phyloP scores from a whole-genome alignment of 2,113 vertebrate species.

The Patagioenas fasciata region DNA sequence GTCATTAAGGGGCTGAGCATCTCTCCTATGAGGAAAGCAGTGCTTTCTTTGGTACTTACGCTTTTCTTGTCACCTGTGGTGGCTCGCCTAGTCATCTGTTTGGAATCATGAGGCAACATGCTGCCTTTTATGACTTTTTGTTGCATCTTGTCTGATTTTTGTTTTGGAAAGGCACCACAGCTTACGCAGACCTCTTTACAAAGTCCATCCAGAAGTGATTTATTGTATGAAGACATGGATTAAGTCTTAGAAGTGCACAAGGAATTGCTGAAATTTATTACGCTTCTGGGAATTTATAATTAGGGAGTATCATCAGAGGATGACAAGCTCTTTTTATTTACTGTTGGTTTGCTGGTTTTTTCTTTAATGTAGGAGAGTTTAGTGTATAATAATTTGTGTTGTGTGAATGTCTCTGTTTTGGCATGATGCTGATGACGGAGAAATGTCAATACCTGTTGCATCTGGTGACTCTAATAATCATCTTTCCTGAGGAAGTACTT shows the following conservation, averaged over 20 bases:
- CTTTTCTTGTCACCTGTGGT: not conserved
- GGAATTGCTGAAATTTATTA: not conserved
- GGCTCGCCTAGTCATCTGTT: not conserved
- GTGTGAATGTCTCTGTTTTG: not conserved
- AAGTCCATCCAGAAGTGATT: not conserved
- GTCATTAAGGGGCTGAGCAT: too few relatives aligned
- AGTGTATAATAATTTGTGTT: not conserved
- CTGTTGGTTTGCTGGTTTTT: not conserved
- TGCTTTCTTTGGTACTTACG: not conserved
- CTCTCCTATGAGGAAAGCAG: not conserved
- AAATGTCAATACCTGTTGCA: not conserved
- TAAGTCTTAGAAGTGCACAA: not conserved
- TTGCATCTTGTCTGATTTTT: not conserved
- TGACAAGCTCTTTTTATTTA: not conserved
- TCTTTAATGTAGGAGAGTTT: not conserved
- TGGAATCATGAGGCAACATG: not conserved
- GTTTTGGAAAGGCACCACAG: not conserved
- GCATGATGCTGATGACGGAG: not conserved
- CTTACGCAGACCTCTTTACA: not conserved
- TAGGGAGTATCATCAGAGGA: not conserved
- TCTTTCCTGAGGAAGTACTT: not conserved
- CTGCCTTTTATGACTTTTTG: not conserved
- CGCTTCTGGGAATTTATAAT: not conserved
- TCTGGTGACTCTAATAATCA: not conserved
- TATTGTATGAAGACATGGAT: not conserved